Base-by-base conservation (phyloP, 1,140 invertebrate genomes). In the Drosophila prosaltans region DNA sequence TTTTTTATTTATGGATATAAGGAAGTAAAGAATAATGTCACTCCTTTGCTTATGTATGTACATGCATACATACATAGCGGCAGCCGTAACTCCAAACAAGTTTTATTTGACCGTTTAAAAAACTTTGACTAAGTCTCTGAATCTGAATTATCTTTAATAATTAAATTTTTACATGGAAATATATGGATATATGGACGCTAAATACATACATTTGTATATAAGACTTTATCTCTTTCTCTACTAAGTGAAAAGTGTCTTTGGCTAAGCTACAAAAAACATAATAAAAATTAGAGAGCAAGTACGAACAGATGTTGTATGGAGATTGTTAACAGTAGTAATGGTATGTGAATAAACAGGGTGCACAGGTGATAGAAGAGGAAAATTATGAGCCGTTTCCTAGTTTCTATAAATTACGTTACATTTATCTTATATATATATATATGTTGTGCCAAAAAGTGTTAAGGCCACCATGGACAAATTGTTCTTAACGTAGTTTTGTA, bases 401-500 rank as follows among this genome's bases (percentile, higher is more conserved):
- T 36, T 58, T 36, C 30, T n/a, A 21, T 39, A 59, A 59, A 39
- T 10, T 59, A 39, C 11, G 39, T 16, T 59, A 59, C 8, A 39
- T 39, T 59, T 39, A 59, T 39, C 57, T 39, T 59, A 59, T 10
- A 36, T 1, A 51, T 51, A 39, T 39, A n/a, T 39, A 59, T 9
- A 51, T 16, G 16, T 26, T 63, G 32, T 28, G 58, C 51, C 32
- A 41, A 55, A 65, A 39, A 65, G 60, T 30, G 65, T 60, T 61
- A 65, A 78, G 65, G 61, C 66, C 78, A 71, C 60, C 68, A 69
- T 43, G 59, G 57, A 79, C 28, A 78, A 67, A 51, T 36, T 75
- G 48, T 58, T 63, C 41, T 58, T 43, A 61, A 57, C 11, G 41
- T 36, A 75, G 43, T 63, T 57, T 48, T 60, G 51, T 61, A 40